A percentile compares a stretch with the other conserved stretches of the same genome.
phyloP scores from a whole-genome alignment of 2,113 vertebrate species.

The Alligator sinensis region DNA sequence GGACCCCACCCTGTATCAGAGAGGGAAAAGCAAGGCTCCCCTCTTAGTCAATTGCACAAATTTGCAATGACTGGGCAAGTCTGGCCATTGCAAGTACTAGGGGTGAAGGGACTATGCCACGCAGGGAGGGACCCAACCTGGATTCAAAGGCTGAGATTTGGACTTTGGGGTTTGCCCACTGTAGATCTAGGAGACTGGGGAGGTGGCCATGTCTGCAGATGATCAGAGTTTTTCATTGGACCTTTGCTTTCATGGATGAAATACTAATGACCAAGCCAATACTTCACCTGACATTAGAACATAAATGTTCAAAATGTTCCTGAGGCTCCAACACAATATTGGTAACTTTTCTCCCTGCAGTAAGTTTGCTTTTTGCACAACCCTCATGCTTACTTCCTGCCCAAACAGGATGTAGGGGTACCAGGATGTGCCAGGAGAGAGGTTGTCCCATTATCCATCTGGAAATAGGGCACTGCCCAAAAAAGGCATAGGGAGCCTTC shows the following conservation, averaged over 20 bases:
- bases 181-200: not conserved
- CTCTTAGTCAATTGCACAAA: no score
- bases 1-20: no score
- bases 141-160: not conserved
- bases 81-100: not conserved
- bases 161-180: not conserved
- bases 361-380: not conserved
- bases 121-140: not conserved
- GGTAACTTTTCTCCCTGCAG: not conserved
- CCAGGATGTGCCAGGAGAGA: not conserved
- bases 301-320: not conserved
- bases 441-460: not conserved
- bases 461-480: not conserved
- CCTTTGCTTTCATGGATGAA: not conserved
- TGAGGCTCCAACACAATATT: not conserved
- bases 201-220: not conserved
- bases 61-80: no score
- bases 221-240: not conserved
- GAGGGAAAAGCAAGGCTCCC: no score
- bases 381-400: not conserved
- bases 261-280: not conserved
- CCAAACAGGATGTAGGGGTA: not conserved
- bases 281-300: not conserved
- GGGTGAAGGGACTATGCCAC: not conserved
- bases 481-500: not conserved